Evolutionary conservation across 2,888 invertebrate genomes (phyloP).

Genomic region (Volucella inflata): DNA sequence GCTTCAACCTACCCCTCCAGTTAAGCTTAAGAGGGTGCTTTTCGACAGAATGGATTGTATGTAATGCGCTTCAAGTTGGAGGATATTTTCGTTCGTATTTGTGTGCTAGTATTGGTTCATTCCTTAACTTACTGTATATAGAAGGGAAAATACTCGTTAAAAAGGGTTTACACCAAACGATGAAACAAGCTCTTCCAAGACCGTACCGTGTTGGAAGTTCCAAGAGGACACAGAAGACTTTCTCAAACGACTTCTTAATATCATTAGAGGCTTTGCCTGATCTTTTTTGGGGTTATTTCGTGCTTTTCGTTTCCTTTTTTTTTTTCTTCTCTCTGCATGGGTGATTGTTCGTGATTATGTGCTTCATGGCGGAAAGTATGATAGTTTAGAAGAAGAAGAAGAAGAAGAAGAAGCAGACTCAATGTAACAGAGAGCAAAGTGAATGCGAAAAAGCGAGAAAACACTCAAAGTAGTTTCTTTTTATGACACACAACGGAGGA

Average conservation of each 20-base stretch:
- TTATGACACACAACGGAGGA: constrained; percentile 44
- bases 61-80: background rate
- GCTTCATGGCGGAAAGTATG: constrained; percentile 48
- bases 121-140: constrained; percentile 23
- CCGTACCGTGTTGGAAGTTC: background rate
- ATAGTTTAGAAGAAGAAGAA: constrained; percentile 42
- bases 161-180: constrained; percentile 53
- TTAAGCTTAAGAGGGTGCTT: constrained; percentile 40
- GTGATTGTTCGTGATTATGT: constrained; percentile 66
- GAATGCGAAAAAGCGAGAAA: background rate
- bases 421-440: background rate
- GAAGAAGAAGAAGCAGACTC: background rate
- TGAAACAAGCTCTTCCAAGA: background rate
- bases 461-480: constrained; percentile 47
- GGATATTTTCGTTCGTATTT: background rate
- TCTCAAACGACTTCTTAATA: constrained; percentile 74
- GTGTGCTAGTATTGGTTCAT: background rate
- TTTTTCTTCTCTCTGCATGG: background rate
- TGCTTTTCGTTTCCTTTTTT: constrained; percentile 28
- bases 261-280: constrained; percentile 73
- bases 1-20: constrained; percentile 31
- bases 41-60: constrained; percentile 37
- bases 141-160: constrained; percentile 69
- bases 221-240: constrained; percentile 34
- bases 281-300: constrained; percentile 61